phyloP scores from a whole-genome alignment of 2,888 invertebrate genomes.

The Onthophagus sagittarius region DNA sequence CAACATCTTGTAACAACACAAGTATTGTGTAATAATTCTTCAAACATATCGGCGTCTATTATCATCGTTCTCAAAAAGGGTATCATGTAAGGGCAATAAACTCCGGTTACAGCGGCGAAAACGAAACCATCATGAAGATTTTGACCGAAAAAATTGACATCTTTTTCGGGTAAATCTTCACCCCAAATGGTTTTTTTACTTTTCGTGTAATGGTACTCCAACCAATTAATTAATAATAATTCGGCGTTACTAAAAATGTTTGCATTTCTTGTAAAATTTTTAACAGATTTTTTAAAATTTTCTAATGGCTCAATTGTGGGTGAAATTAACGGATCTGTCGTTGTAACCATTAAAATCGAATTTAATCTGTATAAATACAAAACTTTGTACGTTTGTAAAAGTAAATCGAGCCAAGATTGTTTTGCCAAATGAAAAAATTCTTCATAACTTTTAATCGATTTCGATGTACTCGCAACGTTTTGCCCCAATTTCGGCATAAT shows the following conservation, averaged over 20 bases:
- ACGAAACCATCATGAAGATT: constrained; percentile 57
- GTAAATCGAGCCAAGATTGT: constrained; percentile 59
- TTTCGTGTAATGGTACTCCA: constrained; percentile 44
- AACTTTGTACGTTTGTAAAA: constrained; percentile 59
- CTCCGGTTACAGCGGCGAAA: constrained; percentile 53
- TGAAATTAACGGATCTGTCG: background rate
- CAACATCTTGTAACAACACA: constrained; percentile 55
- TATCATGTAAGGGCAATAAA: constrained; percentile 57
- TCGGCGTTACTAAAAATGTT: constrained; percentile 33
- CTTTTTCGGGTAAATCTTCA: background rate
- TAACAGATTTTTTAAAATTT: background rate
- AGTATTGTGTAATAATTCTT: constrained; percentile 57
- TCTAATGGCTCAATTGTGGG: background rate
- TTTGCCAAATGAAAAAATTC: constrained; percentile 39
- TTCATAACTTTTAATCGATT: background rate
- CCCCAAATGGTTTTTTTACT: constrained; percentile 24
- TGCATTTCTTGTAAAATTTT: background rate
- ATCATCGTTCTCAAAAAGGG: constrained; percentile 50
- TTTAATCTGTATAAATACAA: constrained; percentile 42
- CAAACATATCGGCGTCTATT: constrained; percentile 41
- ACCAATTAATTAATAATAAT: constrained; percentile 46
- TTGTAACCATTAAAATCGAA: background rate
- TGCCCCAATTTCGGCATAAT: constrained; percentile 28
- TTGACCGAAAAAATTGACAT: constrained; percentile 48
- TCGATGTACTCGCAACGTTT: constrained; percentile 1